Base-by-base conservation (phyloP, 2,113 vertebrate genomes). In the Chaetura pelagica region DNA sequence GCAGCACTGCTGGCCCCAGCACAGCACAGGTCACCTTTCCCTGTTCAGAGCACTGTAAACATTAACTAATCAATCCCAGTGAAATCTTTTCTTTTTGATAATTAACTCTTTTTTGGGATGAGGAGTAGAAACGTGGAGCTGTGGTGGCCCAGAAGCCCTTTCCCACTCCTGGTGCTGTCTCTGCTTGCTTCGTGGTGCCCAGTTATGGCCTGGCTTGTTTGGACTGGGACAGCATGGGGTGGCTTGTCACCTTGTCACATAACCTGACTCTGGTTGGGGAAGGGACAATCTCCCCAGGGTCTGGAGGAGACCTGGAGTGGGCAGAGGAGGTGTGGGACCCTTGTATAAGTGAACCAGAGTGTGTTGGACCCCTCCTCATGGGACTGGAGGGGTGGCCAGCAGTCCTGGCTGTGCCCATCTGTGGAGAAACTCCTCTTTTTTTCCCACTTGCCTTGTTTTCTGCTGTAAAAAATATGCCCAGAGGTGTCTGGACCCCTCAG, bases 11-110 rank as follows among this genome's bases (percentile, higher is more conserved):
- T 2, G 2, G 7, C 68, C 80, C 3, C 20, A 26, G 24, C 5
- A 4, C 57, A 32, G 69, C 68, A 11, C n/a, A 4, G 84, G 87
- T 91, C 77, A 80, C 5, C 32, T 93, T 63, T 68, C 38, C 78
- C 35, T 44, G 85, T 26, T 81, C 54, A 1, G 40, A 27, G 62
- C 6, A 0, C 74, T 95, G 93, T 93, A 94, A 96, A 92, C 94
- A 91, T 95, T 94, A 94, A 94, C 94, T 54, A 81, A 85, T 91
- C 54, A n/a, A 91, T 87, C 66, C 40, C 1, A 40, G 12, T 44
- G 69, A 68, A 57, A 89, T 64, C 40, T 57, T 81, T 58, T 22
- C 48, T 67, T 87, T 80, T 79, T 5, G 23, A 0, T 35, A 35
- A 40, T 73, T 84, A 79, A 40, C 81, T 27, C 3, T 7, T 80